Evolutionary conservation across 2,113 vertebrate species (phyloP), one percentile per base, ranked within the genome.

Genomic region (Indicator indicator): DNA sequence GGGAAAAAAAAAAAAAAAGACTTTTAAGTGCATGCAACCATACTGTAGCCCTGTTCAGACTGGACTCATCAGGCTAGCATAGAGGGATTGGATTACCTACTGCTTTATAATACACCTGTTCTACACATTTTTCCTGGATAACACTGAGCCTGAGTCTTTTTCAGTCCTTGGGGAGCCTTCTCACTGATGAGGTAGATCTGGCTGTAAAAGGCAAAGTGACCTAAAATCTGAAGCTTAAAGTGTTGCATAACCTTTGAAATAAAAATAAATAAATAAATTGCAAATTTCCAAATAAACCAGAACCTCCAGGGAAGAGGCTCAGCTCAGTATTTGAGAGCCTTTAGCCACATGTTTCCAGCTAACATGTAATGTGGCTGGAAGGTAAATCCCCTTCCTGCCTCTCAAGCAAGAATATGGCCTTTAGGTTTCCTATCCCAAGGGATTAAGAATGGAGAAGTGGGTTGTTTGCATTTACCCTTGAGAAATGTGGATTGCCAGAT

Each of bases 251-350:
- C 80, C 85, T 93, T 91, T 62, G 73, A 78, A 75, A 64, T 33
- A 12, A 56, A 48, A 65, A 36, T 48, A 81, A 62, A 48, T 36
- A 88, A 48, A 67, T 11, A 23, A 89, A 68, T 19, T 40, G 83
- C 42, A 91, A 95, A 81, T 94, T 83, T 93, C 89, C 48, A 92
- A 94, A 94, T 94, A 89, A 95, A 96, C 67, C 32, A 65, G 59
- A 88, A 85, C 79, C 89, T 90, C 93, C 52, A 68, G 83, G 89
- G 83, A 96, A 93, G 46, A 80, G 48, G 50, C 52, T 86, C 69
- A 59, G 70, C 69, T 86, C 80, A 40, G 30, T 44, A 46, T 12
- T 23, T 2, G 0, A 44, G 44, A 90, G 65, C 67, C 33, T 11
- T 92, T 72, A 78, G 86, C 91, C 90, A 79, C 78, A 80, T 9